A percentile compares a stretch with the other conserved stretches of the same genome.
Evolutionary conservation across 1,140 invertebrate species (phyloP).

Genomic region (Cyrtorhinus lividipennis): DNA sequence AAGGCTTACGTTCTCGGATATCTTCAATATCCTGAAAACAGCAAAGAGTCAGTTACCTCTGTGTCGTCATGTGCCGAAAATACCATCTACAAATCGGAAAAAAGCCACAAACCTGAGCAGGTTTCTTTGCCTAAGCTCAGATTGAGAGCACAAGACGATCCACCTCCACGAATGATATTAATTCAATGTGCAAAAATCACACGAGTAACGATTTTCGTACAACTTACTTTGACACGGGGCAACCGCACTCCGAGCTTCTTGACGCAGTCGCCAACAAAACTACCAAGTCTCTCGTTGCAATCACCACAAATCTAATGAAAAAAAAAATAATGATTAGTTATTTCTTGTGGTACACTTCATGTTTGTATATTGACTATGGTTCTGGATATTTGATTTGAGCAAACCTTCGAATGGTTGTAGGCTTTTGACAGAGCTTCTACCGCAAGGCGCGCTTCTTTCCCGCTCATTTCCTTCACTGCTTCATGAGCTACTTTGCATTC

Average conservation of each 20-base stretch:
- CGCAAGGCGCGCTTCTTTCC: conserved; percentile 13
- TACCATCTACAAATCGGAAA: too few relatives aligned
- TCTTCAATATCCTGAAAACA: neutral
- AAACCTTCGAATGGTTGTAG: conserved; percentile 20
- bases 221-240: conserved; percentile 8
- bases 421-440: conserved; percentile 16
- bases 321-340: conserved; percentile 8
- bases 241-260: conserved; percentile 15
- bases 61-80: too few relatives aligned
- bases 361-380: neutral
- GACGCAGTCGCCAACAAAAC: conserved; percentile 16
- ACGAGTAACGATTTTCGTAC: too few relatives aligned
- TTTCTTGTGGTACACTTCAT: neutral
- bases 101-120: too few relatives aligned
- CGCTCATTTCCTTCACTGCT: conserved; percentile 10
- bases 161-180: too few relatives aligned
- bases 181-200: too few relatives aligned
- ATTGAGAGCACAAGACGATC: too few relatives aligned
- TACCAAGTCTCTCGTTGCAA: conserved; percentile 16
- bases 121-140: too few relatives aligned
- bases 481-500: conserved; percentile 16
- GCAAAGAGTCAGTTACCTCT: neutral
- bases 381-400: too few relatives aligned
- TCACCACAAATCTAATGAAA: conserved; percentile 16
- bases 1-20: neutral